Evolutionary conservation across 2,113 vertebrate genomes (phyloP), one percentile per base, ranked within the genome.

Genomic region (Vombatus ursinus): DNA sequence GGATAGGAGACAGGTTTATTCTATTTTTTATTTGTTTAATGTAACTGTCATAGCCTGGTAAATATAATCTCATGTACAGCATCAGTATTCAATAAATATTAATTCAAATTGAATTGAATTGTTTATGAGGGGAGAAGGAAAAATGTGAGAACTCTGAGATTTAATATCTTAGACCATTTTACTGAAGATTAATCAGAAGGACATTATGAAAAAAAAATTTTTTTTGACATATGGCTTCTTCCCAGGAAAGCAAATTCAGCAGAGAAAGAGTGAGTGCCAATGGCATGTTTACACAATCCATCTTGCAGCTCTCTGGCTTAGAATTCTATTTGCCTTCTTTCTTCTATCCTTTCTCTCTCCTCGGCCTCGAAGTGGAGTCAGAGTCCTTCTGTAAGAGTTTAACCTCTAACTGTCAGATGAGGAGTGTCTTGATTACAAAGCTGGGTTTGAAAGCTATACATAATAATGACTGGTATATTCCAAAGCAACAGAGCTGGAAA

Each of bases 181-280:
- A 91, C 92, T 97, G 94, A 92, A 98, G 91, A 98, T 97, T 98
- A 98, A 98, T 98, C 98, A 98, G 95, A 97, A 26, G 31, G 94
- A 94, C 98, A 95, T 90, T 52, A 97, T 96, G 97, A n/a, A n/a
- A n/a, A n/a, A 51, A 96, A 93, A 97, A 53, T 98, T 97, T 96
- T 98, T 95, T 92, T 2, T 97, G 96, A 91, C 96, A 97, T 95
- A 95, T 95, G 94, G 51, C 37, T 96, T 97, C 91, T 96, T 90
- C 92, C 92, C 91, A 93, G 90, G 96, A 97, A 97, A 98, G 97
- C 94, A 97, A 96, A 61, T 92, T 96, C 96, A 97, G 95, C 96
- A 94, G 95, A 94, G 97, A 95, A 89, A 90, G 68, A 96, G 68
- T 2, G 47, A 97, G 92, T 57, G 52, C 94, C 68, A 77, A 0